phyloP scores from a whole-genome alignment of 2,888 invertebrate species.

The Eristalis tenax region DNA sequence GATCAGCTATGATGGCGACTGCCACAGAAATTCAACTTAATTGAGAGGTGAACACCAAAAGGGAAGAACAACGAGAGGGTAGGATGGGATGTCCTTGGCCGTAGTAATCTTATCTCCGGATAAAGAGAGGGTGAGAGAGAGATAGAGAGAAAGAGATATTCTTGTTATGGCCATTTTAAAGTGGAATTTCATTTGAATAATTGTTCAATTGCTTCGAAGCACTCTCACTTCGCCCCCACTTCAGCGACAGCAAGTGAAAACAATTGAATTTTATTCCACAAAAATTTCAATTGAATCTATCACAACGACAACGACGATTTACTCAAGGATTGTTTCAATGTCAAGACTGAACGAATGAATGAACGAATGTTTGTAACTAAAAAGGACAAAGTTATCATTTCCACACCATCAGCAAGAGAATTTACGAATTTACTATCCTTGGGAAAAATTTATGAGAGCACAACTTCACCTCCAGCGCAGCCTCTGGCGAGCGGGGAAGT shows the following conservation, averaged over 20 bases:
- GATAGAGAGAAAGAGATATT: neutral
- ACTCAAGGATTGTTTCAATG: neutral
- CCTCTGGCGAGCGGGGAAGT: no score
- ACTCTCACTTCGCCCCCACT: no score
- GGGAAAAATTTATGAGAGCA: neutral
- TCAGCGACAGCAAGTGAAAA: no score
- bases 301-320: neutral
- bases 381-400: neutral
- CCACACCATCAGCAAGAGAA: neutral
- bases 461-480: neutral
- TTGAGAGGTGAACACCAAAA: slow-evolving; percentile 41
- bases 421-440: neutral
- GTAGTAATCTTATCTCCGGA: neutral
- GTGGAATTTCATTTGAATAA: slow-evolving; percentile 28
- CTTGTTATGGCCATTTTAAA: slow-evolving; percentile 20
- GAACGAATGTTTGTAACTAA: neutral
- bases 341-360: neutral
- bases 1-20: slow-evolving; percentile 80
- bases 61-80: neutral
- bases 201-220: slow-evolving; percentile 6
- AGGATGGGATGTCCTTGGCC: neutral
- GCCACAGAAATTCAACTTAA: slow-evolving; percentile 41
- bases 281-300: neutral
- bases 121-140: neutral
- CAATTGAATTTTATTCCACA: neutral